Conservation (phyloP, 2,888 invertebrate species). For the Coenonympha arcania region DNA sequence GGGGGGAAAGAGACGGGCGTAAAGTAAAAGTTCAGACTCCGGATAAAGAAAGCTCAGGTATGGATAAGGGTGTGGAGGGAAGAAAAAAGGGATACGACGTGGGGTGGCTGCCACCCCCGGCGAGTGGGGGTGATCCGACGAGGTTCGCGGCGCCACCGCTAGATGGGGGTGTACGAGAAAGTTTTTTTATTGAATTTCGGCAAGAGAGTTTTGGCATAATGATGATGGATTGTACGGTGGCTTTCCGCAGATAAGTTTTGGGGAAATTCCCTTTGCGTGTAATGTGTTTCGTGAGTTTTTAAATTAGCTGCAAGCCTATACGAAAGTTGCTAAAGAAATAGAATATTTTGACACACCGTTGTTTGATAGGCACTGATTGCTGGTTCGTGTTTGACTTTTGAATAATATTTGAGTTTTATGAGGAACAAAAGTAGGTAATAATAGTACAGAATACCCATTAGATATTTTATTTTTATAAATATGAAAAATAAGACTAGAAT, state of each 20-base stretch:
- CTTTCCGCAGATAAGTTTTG: constrained; percentile 66
- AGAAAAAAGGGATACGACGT: constrained; percentile 71
- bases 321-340: constrained; percentile 3
- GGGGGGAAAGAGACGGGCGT: constrained; percentile 51
- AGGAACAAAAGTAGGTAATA: background rate
- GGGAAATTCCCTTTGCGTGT: constrained; percentile 54
- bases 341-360: constrained; percentile 3
- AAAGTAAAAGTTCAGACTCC: constrained; percentile 65
- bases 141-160: constrained; percentile 58
- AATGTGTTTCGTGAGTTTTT: constrained; percentile 63
- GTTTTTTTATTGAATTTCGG: constrained; percentile 71
- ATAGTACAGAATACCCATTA: background rate
- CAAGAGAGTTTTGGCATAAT: constrained; percentile 66
- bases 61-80: constrained; percentile 71
- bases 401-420: background rate
- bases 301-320: constrained; percentile 47
- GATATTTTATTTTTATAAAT: background rate
- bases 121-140: constrained; percentile 40
- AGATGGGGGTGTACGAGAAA: constrained; percentile 64
- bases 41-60: constrained; percentile 75
- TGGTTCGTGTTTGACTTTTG: constrained; percentile 3
- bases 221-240: constrained; percentile 72
- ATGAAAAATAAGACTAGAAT: background rate
- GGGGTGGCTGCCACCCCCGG: constrained; percentile 56
- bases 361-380: constrained; percentile 2